These are phyloP conservation scores for Pseudocheirus occidentalis DNA, from an alignment of 2,797 vertebrate species.

Conservation along the genomic window DNA sequence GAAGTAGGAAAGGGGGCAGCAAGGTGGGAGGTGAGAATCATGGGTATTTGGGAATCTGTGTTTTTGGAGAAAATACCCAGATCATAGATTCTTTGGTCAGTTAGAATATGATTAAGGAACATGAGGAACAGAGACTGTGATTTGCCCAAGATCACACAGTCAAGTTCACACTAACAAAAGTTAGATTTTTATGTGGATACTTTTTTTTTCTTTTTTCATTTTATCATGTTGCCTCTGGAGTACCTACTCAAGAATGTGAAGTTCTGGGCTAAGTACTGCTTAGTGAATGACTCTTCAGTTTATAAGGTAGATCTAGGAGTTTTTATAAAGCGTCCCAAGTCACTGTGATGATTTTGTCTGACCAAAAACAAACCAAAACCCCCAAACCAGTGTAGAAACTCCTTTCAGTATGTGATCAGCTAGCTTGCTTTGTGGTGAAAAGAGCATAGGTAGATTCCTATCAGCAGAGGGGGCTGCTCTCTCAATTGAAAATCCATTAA, in stretches of 20 bases:
- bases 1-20: not conserved
- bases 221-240: not conserved
- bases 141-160: not conserved
- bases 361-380: not conserved
- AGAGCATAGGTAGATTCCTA: not conserved
- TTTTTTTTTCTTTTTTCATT: not conserved
- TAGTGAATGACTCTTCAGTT: not conserved
- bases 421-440: not conserved
- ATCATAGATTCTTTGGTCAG: not conserved
- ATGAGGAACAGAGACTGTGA: not conserved
- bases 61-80: not conserved
- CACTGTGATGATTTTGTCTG: not conserved
- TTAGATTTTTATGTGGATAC: not conserved
- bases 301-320: not conserved
- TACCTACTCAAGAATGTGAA: not conserved
- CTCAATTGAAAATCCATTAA: slow-evolving; percentile 58
- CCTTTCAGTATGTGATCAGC: not conserved
- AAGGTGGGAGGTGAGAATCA: not conserved
- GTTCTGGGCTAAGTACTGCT: not conserved
- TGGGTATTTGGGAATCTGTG: not conserved
- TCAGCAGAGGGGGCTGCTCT: slow-evolving; percentile 80
- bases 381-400: not conserved
- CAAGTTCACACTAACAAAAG: too few species aligned
- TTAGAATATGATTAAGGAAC: not conserved
- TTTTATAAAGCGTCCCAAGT: not conserved